These are phyloP conservation scores for Megathymus violae DNA, from an alignment of 1,140 invertebrate species.

Conservation along the genomic window DNA sequence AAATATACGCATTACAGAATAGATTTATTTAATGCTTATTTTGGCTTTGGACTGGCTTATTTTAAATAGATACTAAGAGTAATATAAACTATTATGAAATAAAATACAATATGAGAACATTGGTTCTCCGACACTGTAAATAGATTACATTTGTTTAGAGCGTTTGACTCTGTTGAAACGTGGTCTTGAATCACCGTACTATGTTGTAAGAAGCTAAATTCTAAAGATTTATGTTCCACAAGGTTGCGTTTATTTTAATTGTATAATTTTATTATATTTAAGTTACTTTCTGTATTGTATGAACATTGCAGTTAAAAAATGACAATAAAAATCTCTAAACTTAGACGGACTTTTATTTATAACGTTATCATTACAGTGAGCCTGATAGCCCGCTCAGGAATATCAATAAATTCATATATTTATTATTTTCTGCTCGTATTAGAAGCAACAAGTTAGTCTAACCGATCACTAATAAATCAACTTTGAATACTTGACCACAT, in stretches of 20 bases:
- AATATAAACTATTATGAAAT: conserved; percentile 50
- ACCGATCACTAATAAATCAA: too few relatives aligned
- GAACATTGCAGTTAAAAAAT: conserved; percentile 60
- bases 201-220: conserved; percentile 56
- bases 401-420: too few relatives aligned
- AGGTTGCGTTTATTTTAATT: conserved; percentile 56
- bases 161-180: conserved; percentile 40
- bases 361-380: too few relatives aligned
- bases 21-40: conserved; percentile 67
- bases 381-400: too few relatives aligned
- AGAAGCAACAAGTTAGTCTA: too few relatives aligned
- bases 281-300: conserved; percentile 63
- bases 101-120: conserved; percentile 40
- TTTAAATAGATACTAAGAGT: conserved; percentile 48
- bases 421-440: too few relatives aligned
- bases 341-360: conserved; percentile 27
- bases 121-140: conserved; percentile 46
- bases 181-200: conserved; percentile 47
- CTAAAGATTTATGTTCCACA: conserved; percentile 51
- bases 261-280: conserved; percentile 66
- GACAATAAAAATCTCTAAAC: conserved; percentile 71
- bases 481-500: too few relatives aligned
- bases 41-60: conserved; percentile 70
- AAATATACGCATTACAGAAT: conserved; percentile 78
- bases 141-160: conserved; percentile 34